These are phyloP conservation scores for Tupiocoris notatus DNA, from an alignment of 2,888 invertebrate species.

Conservation along the genomic window DNA sequence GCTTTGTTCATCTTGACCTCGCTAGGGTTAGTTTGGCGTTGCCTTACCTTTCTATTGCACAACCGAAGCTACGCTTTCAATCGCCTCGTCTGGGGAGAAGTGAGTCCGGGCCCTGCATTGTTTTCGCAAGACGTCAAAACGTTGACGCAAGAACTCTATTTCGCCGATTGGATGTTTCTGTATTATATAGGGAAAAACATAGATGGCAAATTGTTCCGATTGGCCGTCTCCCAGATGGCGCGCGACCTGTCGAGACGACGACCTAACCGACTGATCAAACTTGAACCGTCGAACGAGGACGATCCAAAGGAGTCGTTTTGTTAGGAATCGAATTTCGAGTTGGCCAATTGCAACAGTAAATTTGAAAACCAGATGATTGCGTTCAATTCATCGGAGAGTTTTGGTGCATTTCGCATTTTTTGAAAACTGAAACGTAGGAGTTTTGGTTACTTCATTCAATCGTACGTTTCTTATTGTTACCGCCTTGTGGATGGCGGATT, in stretches of 20 bases:
- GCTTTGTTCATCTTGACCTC: constrained; percentile 67
- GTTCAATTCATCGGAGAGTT: too few relatives aligned
- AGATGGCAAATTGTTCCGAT: constrained; percentile 36
- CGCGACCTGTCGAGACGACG: not conserved
- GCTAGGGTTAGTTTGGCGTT: constrained; percentile 74
- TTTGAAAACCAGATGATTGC: too few relatives aligned
- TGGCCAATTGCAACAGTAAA: too few relatives aligned
- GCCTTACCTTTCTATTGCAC: constrained; percentile 71
- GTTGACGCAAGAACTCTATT: constrained; percentile 75
- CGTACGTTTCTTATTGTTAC: too few relatives aligned
- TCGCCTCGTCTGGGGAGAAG: constrained; percentile 75
- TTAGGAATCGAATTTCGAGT: constrained; percentile 7
- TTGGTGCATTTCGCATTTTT: too few relatives aligned
- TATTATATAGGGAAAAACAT: constrained; percentile 91
- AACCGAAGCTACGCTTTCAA: constrained; percentile 35
- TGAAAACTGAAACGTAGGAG: too few relatives aligned
- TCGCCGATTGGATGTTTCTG: constrained; percentile 89
- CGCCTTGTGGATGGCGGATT: too few relatives aligned
- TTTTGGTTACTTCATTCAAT: too few relatives aligned
- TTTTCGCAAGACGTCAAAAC: constrained; percentile 71
- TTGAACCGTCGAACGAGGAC: constrained; percentile 10
- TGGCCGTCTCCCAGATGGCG: constrained; percentile 31
- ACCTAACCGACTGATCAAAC: constrained; percentile 12
- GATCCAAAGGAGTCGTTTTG: constrained; percentile 36
- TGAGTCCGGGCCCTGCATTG: constrained; percentile 76